phyloP scores from a whole-genome alignment of 2,797 vertebrate genomes.

The Bradypodion pumilum region DNA sequence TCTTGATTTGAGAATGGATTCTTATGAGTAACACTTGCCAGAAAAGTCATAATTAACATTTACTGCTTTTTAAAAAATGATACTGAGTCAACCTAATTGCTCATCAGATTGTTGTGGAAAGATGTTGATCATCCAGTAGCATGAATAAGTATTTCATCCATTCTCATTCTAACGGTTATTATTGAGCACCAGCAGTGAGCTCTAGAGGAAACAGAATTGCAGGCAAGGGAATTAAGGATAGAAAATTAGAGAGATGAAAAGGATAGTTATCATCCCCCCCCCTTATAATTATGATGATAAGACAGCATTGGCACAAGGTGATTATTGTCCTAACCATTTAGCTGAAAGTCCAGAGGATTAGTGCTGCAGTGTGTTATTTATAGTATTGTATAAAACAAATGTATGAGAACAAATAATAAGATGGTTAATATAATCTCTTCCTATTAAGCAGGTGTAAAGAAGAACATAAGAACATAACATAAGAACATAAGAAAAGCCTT shows the following conservation, averaged over 20 bases:
- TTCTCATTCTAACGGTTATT: slow-evolving; percentile 26
- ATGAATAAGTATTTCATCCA: slow-evolving; percentile 26
- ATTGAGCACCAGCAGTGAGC: slow-evolving; percentile 27
- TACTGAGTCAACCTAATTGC: neutral
- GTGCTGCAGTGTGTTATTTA: slow-evolving; percentile 36
- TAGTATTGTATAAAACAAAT: slow-evolving; percentile 8
- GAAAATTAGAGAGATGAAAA: slow-evolving; percentile 47
- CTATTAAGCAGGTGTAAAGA: no score
- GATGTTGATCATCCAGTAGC: slow-evolving; percentile 9
- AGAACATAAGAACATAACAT: no score
- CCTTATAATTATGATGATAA: slow-evolving; percentile 55
- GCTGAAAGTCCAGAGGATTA: slow-evolving; percentile 37
- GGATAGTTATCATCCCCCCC: slow-evolving; percentile 52
- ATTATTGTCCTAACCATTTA: slow-evolving; percentile 25
- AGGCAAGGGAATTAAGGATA: slow-evolving; percentile 53
- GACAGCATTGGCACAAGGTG: slow-evolving; percentile 55
- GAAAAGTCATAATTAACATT: slow-evolving; percentile 46
- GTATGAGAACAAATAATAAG: slow-evolving; percentile 34
- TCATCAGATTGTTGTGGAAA: neutral
- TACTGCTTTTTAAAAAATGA: slow-evolving; percentile 15
- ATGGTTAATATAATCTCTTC: slow-evolving; percentile 29
- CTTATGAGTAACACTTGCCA: slow-evolving; percentile 29
- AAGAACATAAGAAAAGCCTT: no score
- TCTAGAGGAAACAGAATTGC: slow-evolving; percentile 43
- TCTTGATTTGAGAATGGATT: neutral